These are phyloP conservation scores for Merluccius polli DNA, from an alignment of 2,797 vertebrate genomes.

Conservation along the genomic window DNA sequence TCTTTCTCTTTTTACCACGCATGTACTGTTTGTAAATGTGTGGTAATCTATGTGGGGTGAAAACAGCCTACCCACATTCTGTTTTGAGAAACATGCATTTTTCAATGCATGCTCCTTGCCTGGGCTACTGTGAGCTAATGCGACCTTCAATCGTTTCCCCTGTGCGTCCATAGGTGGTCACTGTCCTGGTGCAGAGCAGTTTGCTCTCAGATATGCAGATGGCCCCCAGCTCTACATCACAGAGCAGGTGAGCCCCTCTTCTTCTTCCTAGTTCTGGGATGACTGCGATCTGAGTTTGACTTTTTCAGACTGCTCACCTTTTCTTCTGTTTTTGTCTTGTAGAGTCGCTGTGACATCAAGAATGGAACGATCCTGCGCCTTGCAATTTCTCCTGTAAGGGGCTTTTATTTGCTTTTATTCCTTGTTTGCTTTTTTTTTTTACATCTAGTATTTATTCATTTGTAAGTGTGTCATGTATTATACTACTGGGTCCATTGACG, in stretches of 20 bases:
- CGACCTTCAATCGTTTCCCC: constrained; percentile 20
- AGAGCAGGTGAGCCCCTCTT: constrained; percentile 80
- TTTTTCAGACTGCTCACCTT: not conserved
- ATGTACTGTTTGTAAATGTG: constrained; percentile 20
- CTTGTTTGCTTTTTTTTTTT: not conserved
- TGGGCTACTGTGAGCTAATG: not conserved
- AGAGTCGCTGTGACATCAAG: constrained; percentile 96
- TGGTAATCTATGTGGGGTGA: constrained; percentile 13
- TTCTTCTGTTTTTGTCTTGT: constrained; percentile 32
- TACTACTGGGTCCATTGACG: not conserved
- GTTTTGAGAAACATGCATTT: not conserved
- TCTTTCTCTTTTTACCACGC: constrained; percentile 5
- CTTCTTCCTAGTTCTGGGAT: not conserved
- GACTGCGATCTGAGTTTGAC: not conserved
- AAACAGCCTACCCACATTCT: constrained; percentile 6
- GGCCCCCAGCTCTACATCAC: constrained; percentile 98
- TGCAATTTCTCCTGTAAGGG: constrained; percentile 90
- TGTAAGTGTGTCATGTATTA: not conserved
- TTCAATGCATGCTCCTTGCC: not conserved
- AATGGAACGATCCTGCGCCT: constrained; percentile 96
- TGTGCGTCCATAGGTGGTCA: constrained; percentile 80
- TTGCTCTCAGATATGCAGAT: constrained; percentile 93
- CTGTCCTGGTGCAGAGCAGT: constrained; percentile 93
- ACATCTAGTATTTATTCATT: not conserved
- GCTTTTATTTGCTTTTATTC: not conserved